Evolutionary conservation across 2,797 vertebrate species (phyloP), one percentile per base, ranked within the genome.

Genomic region (Microctenopoma stevenorrisi): DNA sequence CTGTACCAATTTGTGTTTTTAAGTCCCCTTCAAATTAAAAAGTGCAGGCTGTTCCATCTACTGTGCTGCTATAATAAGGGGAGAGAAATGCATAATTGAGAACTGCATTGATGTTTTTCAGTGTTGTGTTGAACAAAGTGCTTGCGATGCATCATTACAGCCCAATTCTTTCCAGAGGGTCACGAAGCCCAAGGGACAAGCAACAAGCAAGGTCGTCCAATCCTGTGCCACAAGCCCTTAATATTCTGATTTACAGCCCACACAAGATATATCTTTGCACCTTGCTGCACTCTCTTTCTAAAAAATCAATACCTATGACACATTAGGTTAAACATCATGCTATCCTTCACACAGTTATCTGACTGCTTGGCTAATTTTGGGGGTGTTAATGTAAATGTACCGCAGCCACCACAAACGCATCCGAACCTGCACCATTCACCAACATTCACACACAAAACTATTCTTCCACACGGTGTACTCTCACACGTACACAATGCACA

Each of bases 241-340:
- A 74, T 64, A 56, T 62, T 77, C n/a, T 46, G 37, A 73, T 78
- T 62, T 64, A 60, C 52, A 33, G 52, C 78, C 74, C 67, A 71
- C 72, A 67, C 53, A 67, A 75, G 58, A 74, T 74, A 52, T 38
- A 73, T 74, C 74, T 70, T 54, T 77, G 72, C 48, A 72, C 78
- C 65, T 82, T 58, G 54, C 64, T 79, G 43, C 60, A 71, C 63
- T 62, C 50, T 35, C 60, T 65, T 60, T 53, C 59, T 81, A 49
- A 74, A 84, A 47, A 88, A 84, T 85, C 83, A 79, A 89, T 90
- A 79, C 42, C 46, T 56, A 65, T 78, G 67, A 81, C 76, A 60
- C 56, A 78, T 81, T 64, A 67, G 69, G 76, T 85, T 76, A 82
- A 70, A 73, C 74, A 70, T 42, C 63, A 67, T 52, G 70, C 72